A percentile compares a stretch with the other conserved stretches of the same genome.
Conservation (phyloP, 1,140 invertebrate genomes). For the Matsumurasca onukii region DNA sequence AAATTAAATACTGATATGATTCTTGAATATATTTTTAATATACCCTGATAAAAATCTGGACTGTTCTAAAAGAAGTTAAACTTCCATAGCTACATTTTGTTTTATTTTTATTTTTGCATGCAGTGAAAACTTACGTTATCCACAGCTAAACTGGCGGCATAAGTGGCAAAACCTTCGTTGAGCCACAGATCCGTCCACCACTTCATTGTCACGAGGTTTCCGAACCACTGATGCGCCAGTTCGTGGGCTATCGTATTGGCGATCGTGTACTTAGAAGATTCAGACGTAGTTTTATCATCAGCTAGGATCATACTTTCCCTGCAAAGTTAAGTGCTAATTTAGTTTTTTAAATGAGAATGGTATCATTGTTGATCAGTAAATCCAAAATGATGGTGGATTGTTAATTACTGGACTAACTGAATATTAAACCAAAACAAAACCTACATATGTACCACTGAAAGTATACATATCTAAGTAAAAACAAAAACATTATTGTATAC, state of each 20-base stretch:
- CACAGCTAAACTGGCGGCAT: constrained; percentile 61
- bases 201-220: constrained; percentile 75
- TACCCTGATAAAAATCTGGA: too few relatives aligned
- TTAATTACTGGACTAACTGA: constrained; percentile 1
- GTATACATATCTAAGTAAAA: too few relatives aligned
- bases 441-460: too few relatives aligned
- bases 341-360: too few relatives aligned
- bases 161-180: constrained; percentile 73
- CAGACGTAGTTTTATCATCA: constrained; percentile 63
- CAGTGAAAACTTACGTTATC: constrained; percentile 51
- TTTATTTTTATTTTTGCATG: too few relatives aligned
- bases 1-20: too few relatives aligned
- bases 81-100: too few relatives aligned
- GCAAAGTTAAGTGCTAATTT: too few relatives aligned
- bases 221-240: constrained; percentile 78
- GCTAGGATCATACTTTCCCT: constrained; percentile 70
- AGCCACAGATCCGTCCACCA: constrained; percentile 82
- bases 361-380: not conserved
- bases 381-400: not conserved
- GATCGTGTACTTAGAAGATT: constrained; percentile 59
- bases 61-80: too few relatives aligned
- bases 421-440: too few relatives aligned
- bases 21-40: too few relatives aligned
- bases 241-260: constrained; percentile 77
- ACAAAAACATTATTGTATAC: too few relatives aligned